Percentiles rank a stretch among this genome's conserved stretches.
Conservation (phyloP, 1,140 invertebrate genomes). For the Calliopsis andreniformis region DNA sequence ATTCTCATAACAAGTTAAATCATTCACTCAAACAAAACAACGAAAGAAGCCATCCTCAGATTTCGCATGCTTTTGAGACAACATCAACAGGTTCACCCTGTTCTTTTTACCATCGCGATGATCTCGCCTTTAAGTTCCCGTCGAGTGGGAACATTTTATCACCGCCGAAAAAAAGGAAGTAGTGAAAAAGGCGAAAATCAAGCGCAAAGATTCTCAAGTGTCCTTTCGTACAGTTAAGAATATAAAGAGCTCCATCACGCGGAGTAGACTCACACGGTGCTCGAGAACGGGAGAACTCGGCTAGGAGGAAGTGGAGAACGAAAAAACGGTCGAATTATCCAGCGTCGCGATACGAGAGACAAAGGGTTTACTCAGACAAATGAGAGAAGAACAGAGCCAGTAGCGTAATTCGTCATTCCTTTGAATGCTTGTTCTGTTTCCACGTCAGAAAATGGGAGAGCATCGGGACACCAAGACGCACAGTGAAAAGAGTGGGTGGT, state of each 20-base stretch:
- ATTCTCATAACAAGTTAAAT: too few species aligned
- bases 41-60: too few species aligned
- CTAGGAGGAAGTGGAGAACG: background rate
- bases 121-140: too few species aligned
- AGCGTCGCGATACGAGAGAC: background rate
- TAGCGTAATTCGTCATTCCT: conserved; percentile 32
- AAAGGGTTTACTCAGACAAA: conserved; percentile 42
- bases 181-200: background rate
- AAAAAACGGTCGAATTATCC: conserved; percentile 35
- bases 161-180: background rate
- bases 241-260: conserved; percentile 18
- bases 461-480: conserved; percentile 12
- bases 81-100: background rate
- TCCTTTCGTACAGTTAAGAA: conserved; percentile 4
- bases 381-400: conserved; percentile 34
- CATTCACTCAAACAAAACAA: too few species aligned
- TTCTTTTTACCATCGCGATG: background rate
- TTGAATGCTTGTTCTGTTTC: conserved; percentile 34
- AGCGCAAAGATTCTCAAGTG: background rate
- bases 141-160: background rate
- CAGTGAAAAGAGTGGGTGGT: too few species aligned
- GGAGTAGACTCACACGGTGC: conserved; percentile 10
- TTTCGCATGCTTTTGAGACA: too few species aligned
- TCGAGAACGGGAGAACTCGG: background rate
- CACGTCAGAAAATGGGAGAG: conserved; percentile 18